These are phyloP conservation scores for Calephelis perditalis DNA, from an alignment of 2,888 invertebrate genomes.

Conservation along the genomic window DNA sequence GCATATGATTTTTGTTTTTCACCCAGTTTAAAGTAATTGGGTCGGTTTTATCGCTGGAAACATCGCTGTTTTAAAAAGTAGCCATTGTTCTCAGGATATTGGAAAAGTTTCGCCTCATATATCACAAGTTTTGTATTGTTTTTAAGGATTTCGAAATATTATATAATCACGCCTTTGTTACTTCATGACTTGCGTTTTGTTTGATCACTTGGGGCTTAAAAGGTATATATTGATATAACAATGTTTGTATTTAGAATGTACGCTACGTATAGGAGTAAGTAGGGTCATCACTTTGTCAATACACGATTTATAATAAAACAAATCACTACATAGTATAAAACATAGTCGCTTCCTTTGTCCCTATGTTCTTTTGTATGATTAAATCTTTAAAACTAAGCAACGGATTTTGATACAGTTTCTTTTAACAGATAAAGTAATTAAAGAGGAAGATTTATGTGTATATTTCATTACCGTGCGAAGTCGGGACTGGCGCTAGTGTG, in stretches of 20 bases:
- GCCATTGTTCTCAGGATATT: conserved; percentile 5
- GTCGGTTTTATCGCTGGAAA: conserved; percentile 6
- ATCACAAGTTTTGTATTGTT: conserved; percentile 47
- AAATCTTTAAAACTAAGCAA: too few species aligned
- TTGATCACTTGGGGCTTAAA: conserved; percentile 35
- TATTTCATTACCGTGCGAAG: too few species aligned
- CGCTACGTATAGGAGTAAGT: conserved; percentile 27
- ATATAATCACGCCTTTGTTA: conserved; percentile 49
- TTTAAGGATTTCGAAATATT: conserved; percentile 56
- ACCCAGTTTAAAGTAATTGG: conserved; percentile 26
- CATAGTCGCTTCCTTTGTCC: too few species aligned
- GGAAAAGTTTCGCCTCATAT: conserved; percentile 53
- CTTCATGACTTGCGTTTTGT: conserved; percentile 40
- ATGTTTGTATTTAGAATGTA: conserved; percentile 48
- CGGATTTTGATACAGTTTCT: too few species aligned
- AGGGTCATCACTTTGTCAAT: too few species aligned
- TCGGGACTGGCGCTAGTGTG: too few species aligned
- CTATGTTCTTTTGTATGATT: too few species aligned
- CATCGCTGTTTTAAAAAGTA: background rate
- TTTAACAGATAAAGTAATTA: too few species aligned
- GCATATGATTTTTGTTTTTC: conserved; percentile 46
- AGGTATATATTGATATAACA: conserved; percentile 56
- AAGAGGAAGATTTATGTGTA: too few species aligned
- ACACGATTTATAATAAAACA: too few species aligned
- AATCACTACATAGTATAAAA: too few species aligned